Evolutionary conservation across 2,888 invertebrate genomes (phyloP), one percentile per base, ranked within the genome.

Genomic region (Himalopsyche anomala): DNA sequence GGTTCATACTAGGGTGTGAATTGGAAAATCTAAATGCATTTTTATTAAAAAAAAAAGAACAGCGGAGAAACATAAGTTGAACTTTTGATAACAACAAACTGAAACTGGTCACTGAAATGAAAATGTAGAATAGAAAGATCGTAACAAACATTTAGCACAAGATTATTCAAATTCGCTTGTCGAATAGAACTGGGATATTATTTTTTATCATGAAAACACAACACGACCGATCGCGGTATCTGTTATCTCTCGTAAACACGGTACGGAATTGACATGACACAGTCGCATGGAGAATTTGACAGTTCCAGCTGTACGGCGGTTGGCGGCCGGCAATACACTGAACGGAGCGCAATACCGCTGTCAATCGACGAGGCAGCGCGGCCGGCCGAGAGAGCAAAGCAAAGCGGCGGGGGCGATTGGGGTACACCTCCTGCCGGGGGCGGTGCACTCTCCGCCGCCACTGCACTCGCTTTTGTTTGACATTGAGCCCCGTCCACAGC

Each of bases 381-480:
- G 62, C 62, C 62, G 62, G 56, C 15, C 51, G 51, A 0, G 15
- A 51, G 62, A 28, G 62, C 62, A 4, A 51, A 28, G 62, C 62
- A 4, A 51, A 51, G 62, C 62, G 62, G 62, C 62, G 62, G 62
- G n/a, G 51, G 19, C n/a, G 62, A 19, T n/a, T 3, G 62, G 62
- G 62, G 62, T 28, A 28, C n/a, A 62, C 62, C 62, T 62, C 62
- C 19, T 15, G 62, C 6, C 62, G 62, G 62, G 62, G 62, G 62
- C 62, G 62, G 28, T 62, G 62, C 62, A 62, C 62, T 62, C 62
- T 62, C 62, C 62, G 62, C 62, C 62, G 62, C 28, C 62, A 62
- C 62, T 62, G 62, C 62, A 62, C 19, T 62, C 62, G 62, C 62
- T 62, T 62, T 62, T 62, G 62, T 62, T 62, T 62, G 62, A 62